These are phyloP conservation scores for Eupithecia subfuscata DNA, from an alignment of 2,888 invertebrate genomes.

Conservation along the genomic window DNA sequence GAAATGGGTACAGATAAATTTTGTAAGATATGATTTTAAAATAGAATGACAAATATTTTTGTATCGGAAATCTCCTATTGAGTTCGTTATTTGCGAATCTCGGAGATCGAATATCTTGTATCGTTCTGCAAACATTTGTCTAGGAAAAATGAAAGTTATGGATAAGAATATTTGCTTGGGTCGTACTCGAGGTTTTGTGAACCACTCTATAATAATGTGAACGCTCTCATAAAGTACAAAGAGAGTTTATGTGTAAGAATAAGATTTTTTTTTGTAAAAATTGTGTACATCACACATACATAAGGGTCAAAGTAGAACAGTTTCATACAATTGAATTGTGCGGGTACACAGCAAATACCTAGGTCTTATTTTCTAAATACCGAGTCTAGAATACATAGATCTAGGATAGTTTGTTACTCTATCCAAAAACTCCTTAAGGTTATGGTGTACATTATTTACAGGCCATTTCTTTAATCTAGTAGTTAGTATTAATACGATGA, in stretches of 20 bases:
- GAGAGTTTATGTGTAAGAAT: not conserved
- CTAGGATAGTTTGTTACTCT: no score
- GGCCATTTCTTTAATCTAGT: no score
- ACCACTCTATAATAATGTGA: not conserved
- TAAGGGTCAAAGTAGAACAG: no score
- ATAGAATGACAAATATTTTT: not conserved
- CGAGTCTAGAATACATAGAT: no score
- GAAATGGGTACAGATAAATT: not conserved
- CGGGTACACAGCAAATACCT: no score
- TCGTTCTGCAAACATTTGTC: not conserved
- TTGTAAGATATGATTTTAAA: not conserved
- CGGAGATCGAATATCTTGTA: not conserved
- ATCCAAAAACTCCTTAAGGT: no score
- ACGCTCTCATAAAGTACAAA: not conserved
- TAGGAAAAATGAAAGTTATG: not conserved
- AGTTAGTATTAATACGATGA: no score
- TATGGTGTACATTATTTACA: no score
- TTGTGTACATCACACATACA: no score
- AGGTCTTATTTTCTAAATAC: no score
- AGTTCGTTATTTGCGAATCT: not conserved
- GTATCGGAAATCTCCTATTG: not conserved
- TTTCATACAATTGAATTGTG: no score
- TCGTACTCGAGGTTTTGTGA: not conserved
- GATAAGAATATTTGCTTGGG: not conserved
- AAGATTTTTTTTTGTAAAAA: no score